phyloP scores from a whole-genome alignment of 2,113 vertebrate genomes.

The Semicossyphus pulcher region DNA sequence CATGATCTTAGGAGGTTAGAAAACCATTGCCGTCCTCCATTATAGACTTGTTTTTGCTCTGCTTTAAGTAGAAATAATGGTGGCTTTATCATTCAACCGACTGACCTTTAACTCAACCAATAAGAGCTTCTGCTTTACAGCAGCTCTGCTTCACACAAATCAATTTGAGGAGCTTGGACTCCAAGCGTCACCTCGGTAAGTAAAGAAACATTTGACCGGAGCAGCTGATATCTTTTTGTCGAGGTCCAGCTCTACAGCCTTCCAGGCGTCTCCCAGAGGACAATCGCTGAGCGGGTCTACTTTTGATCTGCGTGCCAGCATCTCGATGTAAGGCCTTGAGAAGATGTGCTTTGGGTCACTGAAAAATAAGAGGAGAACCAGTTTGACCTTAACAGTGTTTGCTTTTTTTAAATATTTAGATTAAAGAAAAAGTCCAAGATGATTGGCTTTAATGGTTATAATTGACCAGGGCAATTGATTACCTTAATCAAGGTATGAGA shows the following conservation, averaged over 20 bases:
- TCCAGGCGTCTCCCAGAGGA: conserved; percentile 74
- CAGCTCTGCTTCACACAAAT: background rate
- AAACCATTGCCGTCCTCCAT: background rate
- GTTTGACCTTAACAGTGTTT: background rate
- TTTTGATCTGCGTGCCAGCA: conserved; percentile 75
- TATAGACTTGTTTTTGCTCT: background rate
- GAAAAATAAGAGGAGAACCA: conserved; percentile 32
- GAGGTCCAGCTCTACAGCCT: conserved; percentile 71
- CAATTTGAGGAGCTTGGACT: background rate
- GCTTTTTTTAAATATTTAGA: background rate
- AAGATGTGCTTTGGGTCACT: conserved; percentile 79
- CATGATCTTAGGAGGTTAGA: background rate
- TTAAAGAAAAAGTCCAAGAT: background rate
- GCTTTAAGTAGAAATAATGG: background rate
- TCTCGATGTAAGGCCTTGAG: conserved; percentile 76
- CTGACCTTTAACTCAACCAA: background rate
- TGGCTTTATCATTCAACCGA: no score
- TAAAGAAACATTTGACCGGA: conserved; percentile 76
- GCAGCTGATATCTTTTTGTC: conserved; percentile 74
- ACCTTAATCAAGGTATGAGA: no score
- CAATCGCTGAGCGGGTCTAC: conserved; percentile 73
- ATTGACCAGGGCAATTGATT: background rate
- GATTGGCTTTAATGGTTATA: background rate
- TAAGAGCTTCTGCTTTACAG: background rate
- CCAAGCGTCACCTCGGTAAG: conserved; percentile 71